phyloP scores from a whole-genome alignment of 1,140 invertebrate genomes.

The Drosophila nigromelanica region DNA sequence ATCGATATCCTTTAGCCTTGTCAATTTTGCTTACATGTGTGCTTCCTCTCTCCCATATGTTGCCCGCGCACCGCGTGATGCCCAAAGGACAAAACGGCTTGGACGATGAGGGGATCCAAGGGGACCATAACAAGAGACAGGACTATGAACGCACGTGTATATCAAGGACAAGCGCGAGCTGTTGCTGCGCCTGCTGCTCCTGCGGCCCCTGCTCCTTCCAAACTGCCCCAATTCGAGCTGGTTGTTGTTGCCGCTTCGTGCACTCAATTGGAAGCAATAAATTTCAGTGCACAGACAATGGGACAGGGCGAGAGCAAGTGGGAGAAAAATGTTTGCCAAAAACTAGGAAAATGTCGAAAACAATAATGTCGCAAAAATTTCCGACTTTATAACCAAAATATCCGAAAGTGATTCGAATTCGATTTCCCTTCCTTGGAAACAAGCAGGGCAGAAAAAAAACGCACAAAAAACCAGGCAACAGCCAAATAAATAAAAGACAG shows the following conservation, averaged over 20 bases:
- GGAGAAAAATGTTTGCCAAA: slow-evolving; percentile 39
- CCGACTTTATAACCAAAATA: slow-evolving; percentile 83
- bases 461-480: slow-evolving; percentile 15
- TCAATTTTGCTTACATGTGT: slow-evolving; percentile 83
- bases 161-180: slow-evolving; percentile 77
- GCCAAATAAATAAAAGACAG: slow-evolving; percentile 75
- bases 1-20: slow-evolving; percentile 83
- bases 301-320: slow-evolving; percentile 23
- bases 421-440: slow-evolving; percentile 69
- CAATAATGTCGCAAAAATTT: slow-evolving; percentile 83
- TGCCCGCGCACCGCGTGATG: slow-evolving; percentile 26
- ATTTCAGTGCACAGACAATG: slow-evolving; percentile 73
- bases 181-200: slow-evolving; percentile 51
- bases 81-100: no score
- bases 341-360: slow-evolving; percentile 75
- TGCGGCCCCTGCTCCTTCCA: slow-evolving; percentile 13
- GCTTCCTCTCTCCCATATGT: slow-evolving; percentile 78
- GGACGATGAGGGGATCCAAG: no score
- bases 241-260: slow-evolving; percentile 64
- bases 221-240: slow-evolving; percentile 26
- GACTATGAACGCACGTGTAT: slow-evolving; percentile 70
- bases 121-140: no score
- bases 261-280: slow-evolving; percentile 84
- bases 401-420: slow-evolving; percentile 84
- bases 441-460: slow-evolving; percentile 3